A percentile compares a stretch with the other conserved stretches of the same genome.
Conservation (phyloP, 2,797 vertebrate species). For the Macropus fuliginosus region DNA sequence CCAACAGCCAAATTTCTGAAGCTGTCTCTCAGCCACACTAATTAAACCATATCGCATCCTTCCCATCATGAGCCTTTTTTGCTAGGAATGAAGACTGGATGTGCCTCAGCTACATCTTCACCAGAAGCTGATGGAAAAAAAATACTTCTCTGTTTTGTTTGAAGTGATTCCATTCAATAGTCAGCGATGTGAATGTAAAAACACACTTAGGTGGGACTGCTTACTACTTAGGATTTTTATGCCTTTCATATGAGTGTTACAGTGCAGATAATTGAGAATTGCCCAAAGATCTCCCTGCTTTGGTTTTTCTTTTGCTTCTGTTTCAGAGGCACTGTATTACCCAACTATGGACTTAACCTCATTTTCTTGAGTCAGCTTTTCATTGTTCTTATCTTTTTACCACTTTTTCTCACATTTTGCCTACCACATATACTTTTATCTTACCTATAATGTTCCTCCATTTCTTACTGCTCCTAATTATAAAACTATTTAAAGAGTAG, state of each 20-base stretch:
- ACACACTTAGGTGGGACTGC: neutral
- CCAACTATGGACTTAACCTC: neutral
- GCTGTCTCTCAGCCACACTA: neutral
- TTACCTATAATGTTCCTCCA: slow-evolving; percentile 39
- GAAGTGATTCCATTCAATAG: neutral
- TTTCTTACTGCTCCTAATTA: neutral
- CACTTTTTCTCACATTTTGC: neutral
- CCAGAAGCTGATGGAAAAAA: neutral
- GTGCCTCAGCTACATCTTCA: neutral
- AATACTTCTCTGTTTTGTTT: neutral
- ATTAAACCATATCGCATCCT: neutral
- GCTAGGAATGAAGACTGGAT: neutral
- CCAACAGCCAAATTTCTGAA: neutral
- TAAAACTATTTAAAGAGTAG: neutral
- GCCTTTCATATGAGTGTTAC: neutral
- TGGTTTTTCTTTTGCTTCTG: neutral
- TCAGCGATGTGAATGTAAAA: neutral
- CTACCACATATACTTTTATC: neutral
- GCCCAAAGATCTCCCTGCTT: neutral
- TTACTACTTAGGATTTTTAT: slow-evolving; percentile 10
- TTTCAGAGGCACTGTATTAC: neutral
- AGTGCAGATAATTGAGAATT: slow-evolving; percentile 12
- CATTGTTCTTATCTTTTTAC: neutral
- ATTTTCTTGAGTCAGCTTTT: neutral
- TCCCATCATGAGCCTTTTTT: neutral